Evolutionary conservation across 2,888 invertebrate genomes (phyloP), one percentile per base, ranked within the genome.

Genomic region (Actias luna): DNA sequence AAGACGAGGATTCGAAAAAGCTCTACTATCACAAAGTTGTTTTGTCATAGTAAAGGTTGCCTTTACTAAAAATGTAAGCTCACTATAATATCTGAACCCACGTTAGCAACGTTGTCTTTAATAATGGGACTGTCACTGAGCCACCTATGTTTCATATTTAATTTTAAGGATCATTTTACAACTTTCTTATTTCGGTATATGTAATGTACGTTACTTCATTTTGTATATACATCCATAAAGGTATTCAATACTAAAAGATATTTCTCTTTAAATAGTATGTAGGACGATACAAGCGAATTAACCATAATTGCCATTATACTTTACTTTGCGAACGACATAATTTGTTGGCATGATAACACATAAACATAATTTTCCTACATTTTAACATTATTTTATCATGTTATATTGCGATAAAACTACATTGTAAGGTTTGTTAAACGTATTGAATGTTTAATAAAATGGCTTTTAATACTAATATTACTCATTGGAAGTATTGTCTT

Each of bases 261-360:
- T 50, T 3, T 50, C 46, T 50, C 3, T 50, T 50, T 50, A 50
- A 50, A n/a, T 55, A 29, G n/a, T 29, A 27, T 55, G 55, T n/a
- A 29, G 29, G n/a, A n/a, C n/a, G n/a, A 29, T 29, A 55, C 29
- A 55, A n/a, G 29, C 29, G 29, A 29, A 8, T 29, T 55, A 29
- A 55, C 16, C 29, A 7, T 55, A 55, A 55, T 55, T 55, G 5
- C 16, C n/a, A 55, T 29, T n/a, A n/a, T n/a, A n/a, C n/a, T n/a
- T n/a, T n/a, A 55, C 29, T 1, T 29, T n/a, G 55, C 29, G n/a
- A 16, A 5, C 16, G n/a, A 2, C n/a, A 55, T 55, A 55, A 55
- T 29, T 55, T 29, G 25, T 22, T 12, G 46, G 2, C 46, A 50
- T 12, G 12, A 12, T 25, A 50, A 22, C 22, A 25, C 22, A 50